Evolutionary conservation across 2,797 vertebrate genomes (phyloP), one percentile per base, ranked within the genome.

Genomic region (Taenioides sp.): DNA sequence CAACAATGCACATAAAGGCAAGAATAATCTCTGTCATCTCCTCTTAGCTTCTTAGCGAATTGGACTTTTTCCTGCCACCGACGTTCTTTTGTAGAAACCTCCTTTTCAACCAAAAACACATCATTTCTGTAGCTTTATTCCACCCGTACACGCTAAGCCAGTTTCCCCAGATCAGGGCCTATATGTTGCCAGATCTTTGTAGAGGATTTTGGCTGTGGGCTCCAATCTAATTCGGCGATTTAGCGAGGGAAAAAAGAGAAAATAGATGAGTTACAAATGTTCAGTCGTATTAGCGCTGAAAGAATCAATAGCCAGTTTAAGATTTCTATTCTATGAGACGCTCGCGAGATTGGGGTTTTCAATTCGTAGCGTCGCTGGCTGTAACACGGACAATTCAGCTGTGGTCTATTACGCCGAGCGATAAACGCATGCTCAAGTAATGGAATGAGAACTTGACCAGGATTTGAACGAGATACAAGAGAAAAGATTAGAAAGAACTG

Each of bases 21-120:
- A 72, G 82, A 31, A 34, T 91, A 90, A 93, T 94, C 89, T 85
- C 84, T 84, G 89, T 91, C 88, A 92, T 94, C 90, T 91, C 80
- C 69, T 58, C 67, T 75, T 77, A 86, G 87, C 80, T 69, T 58
- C 67, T 75, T 77, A 86, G 87, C 87, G 92, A 91, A 93, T 93
- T 93, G 83, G 89, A 85, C 85, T 86, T 80, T 91, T 88, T 82
- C 84, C 84, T 76, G 82, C 92, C 91, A 78, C 78, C 79, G 66
- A 40, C 4, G 34, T 76, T 83, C 84, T 76, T 91, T 94, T 92
- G 89, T 93, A 82, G 83, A 47, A 85, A 79, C 83, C 90, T 92
- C 92, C 87, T 91, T 88, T 88, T 92, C 93, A 17, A 92, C 82
- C 76, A 47, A 68, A 61, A 34, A n/a, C 17, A 77, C 83, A 88